Evolutionary conservation across 2,888 invertebrate genomes (phyloP), one percentile per base, ranked within the genome.

Genomic region (Aspidiotus destructor): DNA sequence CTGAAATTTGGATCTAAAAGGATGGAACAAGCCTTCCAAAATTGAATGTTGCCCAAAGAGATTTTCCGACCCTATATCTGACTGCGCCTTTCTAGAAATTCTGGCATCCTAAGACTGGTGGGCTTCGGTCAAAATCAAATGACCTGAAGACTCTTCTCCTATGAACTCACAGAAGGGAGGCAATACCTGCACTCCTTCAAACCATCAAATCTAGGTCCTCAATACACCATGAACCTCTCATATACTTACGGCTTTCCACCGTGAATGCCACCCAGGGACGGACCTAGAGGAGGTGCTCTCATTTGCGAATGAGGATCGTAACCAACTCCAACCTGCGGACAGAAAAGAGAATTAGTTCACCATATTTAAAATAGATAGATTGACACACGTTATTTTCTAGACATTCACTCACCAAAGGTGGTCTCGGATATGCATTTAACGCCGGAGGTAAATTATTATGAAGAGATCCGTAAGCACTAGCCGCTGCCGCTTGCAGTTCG

Each of bases 241-340:
- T 53, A 57, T n/a, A 86, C 89, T 88, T 82, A 90, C 90, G 90
- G 89, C 82, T 90, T 90, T 75, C 89, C 89, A 72, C 88, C 88
- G 71, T 88, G 87, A 73, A 88, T 77, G 62, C 75, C 75, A 8
- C 75, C 76, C 17, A 77, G 73, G n/a, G 74, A 74, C 64, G 84
- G 82, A 71, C 84, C 83, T 44, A 84, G 80, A 41, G 84, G 81
- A 17, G 84, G 82, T 63, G 85, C 85, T 75, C 85, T 79, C 85
- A 85, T 85, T 74, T 83, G 84, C 60, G 83, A 80, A 75, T 85
- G 85, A 71, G 84, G 84, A 77, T 85, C 85, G 75, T 85, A 85
- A 68, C 84, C 84, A 71, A 84, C 84, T 78, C 84, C 84, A 71
- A 84, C 84, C 78, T 84, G 82, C 72, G 73, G 72, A 70, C 8